Conservation (phyloP, 64 coral and sea anemone genomes). For the Acropora tenuis region DNA sequence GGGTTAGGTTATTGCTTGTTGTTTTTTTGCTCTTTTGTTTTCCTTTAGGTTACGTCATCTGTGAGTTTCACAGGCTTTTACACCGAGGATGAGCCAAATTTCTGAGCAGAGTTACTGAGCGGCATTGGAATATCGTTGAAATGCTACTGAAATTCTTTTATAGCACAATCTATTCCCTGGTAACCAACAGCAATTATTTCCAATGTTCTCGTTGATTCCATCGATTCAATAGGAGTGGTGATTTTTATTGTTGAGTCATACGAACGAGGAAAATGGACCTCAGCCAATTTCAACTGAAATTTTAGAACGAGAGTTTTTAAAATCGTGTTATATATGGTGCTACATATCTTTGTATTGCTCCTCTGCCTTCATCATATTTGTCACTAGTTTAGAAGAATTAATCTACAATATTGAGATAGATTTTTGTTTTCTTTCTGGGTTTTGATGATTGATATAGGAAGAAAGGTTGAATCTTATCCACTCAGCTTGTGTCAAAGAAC, state of each 20-base stretch:
- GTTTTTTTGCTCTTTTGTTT: neutral
- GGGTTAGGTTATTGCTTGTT: too few species aligned
- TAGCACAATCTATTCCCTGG: conserved; percentile 10
- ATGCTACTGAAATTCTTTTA: conserved; percentile 17
- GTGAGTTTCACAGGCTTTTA: too few species aligned
- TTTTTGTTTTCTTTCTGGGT: too few species aligned
- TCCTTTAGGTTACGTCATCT: neutral
- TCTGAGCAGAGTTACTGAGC: neutral
- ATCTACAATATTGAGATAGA: too few species aligned
- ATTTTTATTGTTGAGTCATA: conserved; percentile 9
- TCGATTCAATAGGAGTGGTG: neutral
- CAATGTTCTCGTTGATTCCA: conserved; percentile 13
- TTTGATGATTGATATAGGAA: too few species aligned
- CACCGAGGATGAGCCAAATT: neutral
- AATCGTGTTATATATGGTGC: neutral
- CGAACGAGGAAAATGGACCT: neutral
- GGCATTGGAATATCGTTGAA: neutral
- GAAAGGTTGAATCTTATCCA: too few species aligned
- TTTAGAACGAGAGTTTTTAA: neutral
- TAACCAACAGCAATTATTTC: conserved; percentile 2
- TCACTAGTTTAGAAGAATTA: too few species aligned
- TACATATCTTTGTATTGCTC: neutral
- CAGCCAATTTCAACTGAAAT: neutral
- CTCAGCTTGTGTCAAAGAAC: too few species aligned
- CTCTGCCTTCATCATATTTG: neutral